Percentiles rank a stretch among this genome's conserved stretches.
phyloP scores from a whole-genome alignment of 2,797 vertebrate genomes.

The Chloroceryle inda region DNA sequence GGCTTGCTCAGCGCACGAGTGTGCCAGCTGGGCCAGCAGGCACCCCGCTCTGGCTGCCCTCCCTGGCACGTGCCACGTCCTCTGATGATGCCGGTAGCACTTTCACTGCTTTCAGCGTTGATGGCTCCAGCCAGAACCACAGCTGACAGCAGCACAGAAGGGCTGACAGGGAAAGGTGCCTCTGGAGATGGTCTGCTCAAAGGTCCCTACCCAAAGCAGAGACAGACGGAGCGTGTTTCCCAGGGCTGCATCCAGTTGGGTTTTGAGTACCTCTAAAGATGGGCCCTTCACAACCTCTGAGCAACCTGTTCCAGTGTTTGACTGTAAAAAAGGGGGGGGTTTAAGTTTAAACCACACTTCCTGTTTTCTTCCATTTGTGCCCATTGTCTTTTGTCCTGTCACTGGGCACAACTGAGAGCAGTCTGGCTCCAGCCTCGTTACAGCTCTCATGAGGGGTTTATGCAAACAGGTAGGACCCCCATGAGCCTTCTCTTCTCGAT shows the following conservation, averaged over 20 bases:
- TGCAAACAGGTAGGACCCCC: not conserved
- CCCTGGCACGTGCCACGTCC: accelerated
- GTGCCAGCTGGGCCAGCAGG: not conserved
- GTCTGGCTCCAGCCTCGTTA: not conserved
- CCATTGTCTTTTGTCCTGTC: not conserved
- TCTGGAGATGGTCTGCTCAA: not conserved
- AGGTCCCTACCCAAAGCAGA: not conserved
- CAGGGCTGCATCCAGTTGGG: not conserved
- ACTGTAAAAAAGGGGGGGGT: accelerated
- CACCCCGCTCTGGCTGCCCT: not conserved
- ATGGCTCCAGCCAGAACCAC: not conserved
- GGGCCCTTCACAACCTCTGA: not conserved
- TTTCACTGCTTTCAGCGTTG: not conserved
- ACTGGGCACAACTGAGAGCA: not conserved
- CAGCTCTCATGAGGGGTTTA: not conserved
- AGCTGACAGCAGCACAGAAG: not conserved
- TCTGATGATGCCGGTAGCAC: not conserved
- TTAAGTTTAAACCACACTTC: not conserved
- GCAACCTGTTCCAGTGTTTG: not conserved
- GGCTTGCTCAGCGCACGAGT: not conserved
- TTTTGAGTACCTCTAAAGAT: not conserved
- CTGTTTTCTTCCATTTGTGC: not conserved
- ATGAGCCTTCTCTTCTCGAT: not conserved
- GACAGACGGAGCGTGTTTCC: not conserved
- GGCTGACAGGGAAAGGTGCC: not conserved